A percentile compares a stretch with the other conserved stretches of the same genome.
These are phyloP conservation scores for rabbit (Oryctolagus cuniculus) DNA, from an alignment of 2,113 vertebrate species.

Conservation along the genomic window DNA sequence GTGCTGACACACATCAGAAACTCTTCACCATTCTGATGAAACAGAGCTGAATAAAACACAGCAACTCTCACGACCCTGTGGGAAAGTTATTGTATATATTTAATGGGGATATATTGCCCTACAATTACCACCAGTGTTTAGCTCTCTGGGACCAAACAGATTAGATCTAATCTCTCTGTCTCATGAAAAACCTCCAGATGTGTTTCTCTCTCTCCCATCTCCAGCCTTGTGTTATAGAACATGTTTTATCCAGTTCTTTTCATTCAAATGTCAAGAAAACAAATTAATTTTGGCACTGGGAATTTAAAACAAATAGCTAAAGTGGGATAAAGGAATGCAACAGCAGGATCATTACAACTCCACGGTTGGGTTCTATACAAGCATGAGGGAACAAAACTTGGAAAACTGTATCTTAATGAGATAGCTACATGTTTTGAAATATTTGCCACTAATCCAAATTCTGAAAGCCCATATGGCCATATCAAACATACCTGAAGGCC, in stretches of 20 bases:
- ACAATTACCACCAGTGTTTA: neutral
- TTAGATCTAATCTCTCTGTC: neutral
- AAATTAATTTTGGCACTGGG: neutral
- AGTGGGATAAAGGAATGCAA: neutral
- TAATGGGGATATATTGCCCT: neutral
- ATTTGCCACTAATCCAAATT: neutral
- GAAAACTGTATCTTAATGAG: neutral
- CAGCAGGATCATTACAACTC: neutral
- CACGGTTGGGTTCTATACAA: neutral
- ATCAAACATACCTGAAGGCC: neutral
- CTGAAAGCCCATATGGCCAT: neutral
- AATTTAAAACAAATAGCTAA: conserved; percentile 33
- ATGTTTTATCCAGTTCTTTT: neutral
- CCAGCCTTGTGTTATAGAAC: neutral
- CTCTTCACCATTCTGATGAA: neutral
- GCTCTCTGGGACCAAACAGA: neutral
- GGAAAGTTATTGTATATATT: neutral
- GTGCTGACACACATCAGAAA: neutral
- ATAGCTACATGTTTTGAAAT: neutral
- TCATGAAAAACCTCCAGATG: neutral
- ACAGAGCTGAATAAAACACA: conserved; percentile 23
- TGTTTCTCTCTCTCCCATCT: neutral
- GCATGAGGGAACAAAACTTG: neutral
- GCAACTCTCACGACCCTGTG: neutral
- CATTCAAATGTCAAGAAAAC: neutral